A percentile compares a stretch with the other conserved stretches of the same genome.
Conservation (phyloP, 35 echinoderm and acorn worm genomes). For the Eucidaris tribuloides region DNA sequence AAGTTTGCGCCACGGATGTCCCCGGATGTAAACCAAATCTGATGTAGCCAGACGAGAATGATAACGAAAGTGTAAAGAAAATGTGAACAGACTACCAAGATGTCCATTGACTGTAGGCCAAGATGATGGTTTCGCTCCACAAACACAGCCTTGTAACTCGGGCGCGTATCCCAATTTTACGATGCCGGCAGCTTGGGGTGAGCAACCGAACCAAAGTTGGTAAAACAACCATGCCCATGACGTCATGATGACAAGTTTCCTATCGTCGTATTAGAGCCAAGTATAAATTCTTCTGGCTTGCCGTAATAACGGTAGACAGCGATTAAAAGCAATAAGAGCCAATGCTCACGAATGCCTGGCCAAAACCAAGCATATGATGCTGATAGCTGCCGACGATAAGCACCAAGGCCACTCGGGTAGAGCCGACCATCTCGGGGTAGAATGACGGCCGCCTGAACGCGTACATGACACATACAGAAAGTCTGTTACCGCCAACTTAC, state of each 20-base stretch:
- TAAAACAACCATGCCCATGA: slow-evolving; percentile 48
- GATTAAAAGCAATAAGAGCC: slow-evolving; percentile 31
- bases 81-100: slow-evolving; percentile 33
- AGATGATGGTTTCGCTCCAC: slow-evolving; percentile 9
- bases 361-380: not conserved
- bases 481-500: slow-evolving; percentile 25
- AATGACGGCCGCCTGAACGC: not conserved
- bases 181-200: slow-evolving; percentile 37
- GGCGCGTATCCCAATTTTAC: slow-evolving; percentile 58
- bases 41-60: slow-evolving; percentile 60
- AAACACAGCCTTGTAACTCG: slow-evolving; percentile 52
- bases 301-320: slow-evolving; percentile 64
- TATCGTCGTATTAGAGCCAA: slow-evolving; percentile 47
- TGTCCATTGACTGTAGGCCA: slow-evolving; percentile 25
- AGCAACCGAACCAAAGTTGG: slow-evolving; percentile 28
- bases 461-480: slow-evolving; percentile 5
- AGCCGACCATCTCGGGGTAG: not conserved
- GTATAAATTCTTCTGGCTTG: slow-evolving; percentile 33
- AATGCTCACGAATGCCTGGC: slow-evolving; percentile 20
- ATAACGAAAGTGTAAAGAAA: slow-evolving; percentile 43
- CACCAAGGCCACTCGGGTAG: not conserved
- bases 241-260: slow-evolving; percentile 42
- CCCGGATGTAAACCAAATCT: slow-evolving; percentile 57
- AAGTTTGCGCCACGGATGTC: slow-evolving; percentile 47
- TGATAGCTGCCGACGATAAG: not conserved